Evolutionary conservation across 2,888 invertebrate species (phyloP), one percentile per base, ranked within the genome.

Genomic region (Troides helena): DNA sequence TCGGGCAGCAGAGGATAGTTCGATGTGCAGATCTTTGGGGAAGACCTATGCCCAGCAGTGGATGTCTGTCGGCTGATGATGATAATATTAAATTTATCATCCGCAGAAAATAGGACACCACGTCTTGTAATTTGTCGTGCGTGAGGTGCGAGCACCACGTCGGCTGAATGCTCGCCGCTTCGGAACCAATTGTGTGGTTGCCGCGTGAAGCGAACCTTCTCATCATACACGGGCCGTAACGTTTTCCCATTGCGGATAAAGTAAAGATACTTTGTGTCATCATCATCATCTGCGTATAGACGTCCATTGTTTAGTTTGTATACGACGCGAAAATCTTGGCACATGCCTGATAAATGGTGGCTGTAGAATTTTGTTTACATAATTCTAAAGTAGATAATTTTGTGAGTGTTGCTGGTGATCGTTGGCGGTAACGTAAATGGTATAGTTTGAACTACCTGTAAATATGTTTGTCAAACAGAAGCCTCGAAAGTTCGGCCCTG

Each of bases 151-250:
- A 53, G 57, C 23, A 57, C 39, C 39, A 25, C 56, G 50, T 23
- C 23, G 23, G 39, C 57, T 63, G 67, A 56, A 61, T 43, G 62
- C 62, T 62, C 69, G 67, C 68, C 46, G 68, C 68, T 68, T 70
- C 65, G 70, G 71, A 72, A 68, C 67, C 72, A 67, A 73, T 72
- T 72, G 73, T 78, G 75, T 74, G 76, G 74, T 71, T 73, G 72
- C 70, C 71, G 30, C 78, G 78, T 82, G 73, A 80, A 82, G 74
- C 81, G 79, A 83, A 84, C 81, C 79, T 78, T 78, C 77, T 30
- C 30, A 30, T 30, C 30, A 83, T 80, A 83, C 82, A 81, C 78
- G 78, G 76, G 72, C 78, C 72, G 73, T 61, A 59, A 63, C 69
- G 80, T 81, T 73, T 85, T 82, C 80, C 83, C 80, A 74, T 78